Conservation (phyloP, 1,140 invertebrate genomes). For the Sitophilus oryzae region DNA sequence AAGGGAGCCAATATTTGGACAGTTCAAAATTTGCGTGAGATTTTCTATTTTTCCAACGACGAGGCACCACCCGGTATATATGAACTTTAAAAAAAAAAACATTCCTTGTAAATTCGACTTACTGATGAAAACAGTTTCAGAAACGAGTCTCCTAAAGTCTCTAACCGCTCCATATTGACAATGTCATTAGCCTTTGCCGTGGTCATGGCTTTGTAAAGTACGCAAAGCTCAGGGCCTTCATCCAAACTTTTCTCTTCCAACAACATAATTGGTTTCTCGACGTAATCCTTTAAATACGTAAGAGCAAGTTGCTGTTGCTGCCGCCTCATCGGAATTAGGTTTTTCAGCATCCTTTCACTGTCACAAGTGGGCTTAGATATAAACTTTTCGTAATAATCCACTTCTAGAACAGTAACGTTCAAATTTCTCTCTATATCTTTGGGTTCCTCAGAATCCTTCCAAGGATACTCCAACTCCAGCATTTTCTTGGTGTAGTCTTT, state of each 20-base stretch:
- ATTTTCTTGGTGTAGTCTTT: conserved; percentile 33
- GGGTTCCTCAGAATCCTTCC: conserved; percentile 57
- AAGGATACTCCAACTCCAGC: conserved; percentile 43
- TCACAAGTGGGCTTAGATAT: conserved; percentile 34
- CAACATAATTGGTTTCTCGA: conserved; percentile 26
- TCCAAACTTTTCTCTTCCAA: conserved; percentile 14
- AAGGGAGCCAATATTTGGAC: too few relatives aligned
- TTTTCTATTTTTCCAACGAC: too few relatives aligned
- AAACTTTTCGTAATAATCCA: conserved; percentile 62
- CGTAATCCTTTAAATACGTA: conserved; percentile 32
- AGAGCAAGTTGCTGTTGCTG: conserved; percentile 28
- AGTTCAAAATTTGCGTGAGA: too few relatives aligned
- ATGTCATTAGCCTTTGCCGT: conserved; percentile 65
- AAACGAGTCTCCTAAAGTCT: conserved; percentile 85
- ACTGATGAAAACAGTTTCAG: conserved; percentile 70
- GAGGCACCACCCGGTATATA: too few relatives aligned
- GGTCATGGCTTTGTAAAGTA: conserved; percentile 62
- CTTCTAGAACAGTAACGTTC: conserved; percentile 57
- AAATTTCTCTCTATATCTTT: conserved; percentile 56
- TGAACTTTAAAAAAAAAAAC: too few relatives aligned
- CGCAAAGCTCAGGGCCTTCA: conserved; percentile 20
- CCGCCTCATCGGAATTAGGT: conserved; percentile 13
- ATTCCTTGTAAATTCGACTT: too few relatives aligned
- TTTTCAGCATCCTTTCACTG: conserved; percentile 17
- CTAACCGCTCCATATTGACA: conserved; percentile 75